phyloP scores from a whole-genome alignment of 2,797 vertebrate genomes.

The Cynopterus sphinx region DNA sequence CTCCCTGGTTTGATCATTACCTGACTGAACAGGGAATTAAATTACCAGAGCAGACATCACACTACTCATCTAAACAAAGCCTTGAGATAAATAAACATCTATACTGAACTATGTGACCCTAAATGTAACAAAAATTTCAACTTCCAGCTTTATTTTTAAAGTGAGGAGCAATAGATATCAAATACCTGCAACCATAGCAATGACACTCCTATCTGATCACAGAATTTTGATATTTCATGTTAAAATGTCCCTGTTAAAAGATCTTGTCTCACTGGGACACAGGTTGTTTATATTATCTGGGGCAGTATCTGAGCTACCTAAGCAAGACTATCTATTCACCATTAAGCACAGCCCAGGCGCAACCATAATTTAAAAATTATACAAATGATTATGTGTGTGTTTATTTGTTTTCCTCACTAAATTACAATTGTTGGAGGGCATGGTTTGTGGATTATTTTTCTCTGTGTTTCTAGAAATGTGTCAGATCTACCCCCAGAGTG shows the following conservation, averaged over 20 bases:
- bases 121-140: slow-evolving; percentile 28
- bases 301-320: slow-evolving; percentile 37
- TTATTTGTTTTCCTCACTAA: slow-evolving; percentile 20
- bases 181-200: background rate
- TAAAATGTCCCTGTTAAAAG: slow-evolving; percentile 44
- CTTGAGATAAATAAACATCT: slow-evolving; percentile 32
- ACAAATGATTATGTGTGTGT: background rate
- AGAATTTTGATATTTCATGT: slow-evolving; percentile 42
- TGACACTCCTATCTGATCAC: background rate
- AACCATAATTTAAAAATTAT: slow-evolving; percentile 9
- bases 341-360: slow-evolving; percentile 13
- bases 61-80: background rate
- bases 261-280: background rate
- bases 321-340: background rate
- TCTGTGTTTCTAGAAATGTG: slow-evolving; percentile 13
- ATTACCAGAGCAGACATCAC: background rate
- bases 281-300: slow-evolving; percentile 40
- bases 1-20: background rate
- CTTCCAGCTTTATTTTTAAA: slow-evolving; percentile 55
- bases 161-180: background rate
- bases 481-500: background rate
- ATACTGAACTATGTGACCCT: background rate
- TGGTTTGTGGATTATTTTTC: background rate
- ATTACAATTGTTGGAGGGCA: background rate
- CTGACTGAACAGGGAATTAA: background rate